These are phyloP conservation scores for Agrochola litura DNA, from an alignment of 2,888 invertebrate species.

Conservation along the genomic window DNA sequence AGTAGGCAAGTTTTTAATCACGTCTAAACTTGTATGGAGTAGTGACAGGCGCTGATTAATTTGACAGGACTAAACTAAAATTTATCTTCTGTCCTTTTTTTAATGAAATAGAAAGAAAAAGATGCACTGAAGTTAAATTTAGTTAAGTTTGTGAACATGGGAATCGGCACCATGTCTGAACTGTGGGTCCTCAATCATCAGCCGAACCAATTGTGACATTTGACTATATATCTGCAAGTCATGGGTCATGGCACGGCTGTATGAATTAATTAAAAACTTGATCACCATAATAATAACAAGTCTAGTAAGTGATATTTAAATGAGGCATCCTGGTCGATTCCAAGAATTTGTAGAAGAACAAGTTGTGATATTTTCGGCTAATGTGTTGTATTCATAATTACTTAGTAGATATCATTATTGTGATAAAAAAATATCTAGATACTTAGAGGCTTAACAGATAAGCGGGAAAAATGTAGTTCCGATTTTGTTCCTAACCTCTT, in stretches of 20 bases:
- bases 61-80: too few species aligned
- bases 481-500: neutral
- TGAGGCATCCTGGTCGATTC: conserved; percentile 7
- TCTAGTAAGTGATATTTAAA: conserved; percentile 7
- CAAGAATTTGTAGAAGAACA: neutral
- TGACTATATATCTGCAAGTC: neutral
- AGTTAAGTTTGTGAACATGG: too few species aligned
- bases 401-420: too few species aligned
- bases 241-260: neutral
- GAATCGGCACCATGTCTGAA: too few species aligned
- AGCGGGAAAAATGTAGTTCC: neutral
- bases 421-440: neutral
- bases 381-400: conserved; percentile 23
- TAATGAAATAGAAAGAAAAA: too few species aligned
- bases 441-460: neutral
- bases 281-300: neutral
- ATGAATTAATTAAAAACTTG: conserved; percentile 17
- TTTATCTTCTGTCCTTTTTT: too few species aligned
- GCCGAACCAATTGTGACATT: neutral
- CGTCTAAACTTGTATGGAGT: too few species aligned
- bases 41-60: too few species aligned
- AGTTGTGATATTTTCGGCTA: conserved; percentile 18
- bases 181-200: too few species aligned
- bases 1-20: too few species aligned
- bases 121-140: too few species aligned